phyloP scores from a whole-genome alignment of 2,113 vertebrate species.

The Phrynosoma blainvillii region DNA sequence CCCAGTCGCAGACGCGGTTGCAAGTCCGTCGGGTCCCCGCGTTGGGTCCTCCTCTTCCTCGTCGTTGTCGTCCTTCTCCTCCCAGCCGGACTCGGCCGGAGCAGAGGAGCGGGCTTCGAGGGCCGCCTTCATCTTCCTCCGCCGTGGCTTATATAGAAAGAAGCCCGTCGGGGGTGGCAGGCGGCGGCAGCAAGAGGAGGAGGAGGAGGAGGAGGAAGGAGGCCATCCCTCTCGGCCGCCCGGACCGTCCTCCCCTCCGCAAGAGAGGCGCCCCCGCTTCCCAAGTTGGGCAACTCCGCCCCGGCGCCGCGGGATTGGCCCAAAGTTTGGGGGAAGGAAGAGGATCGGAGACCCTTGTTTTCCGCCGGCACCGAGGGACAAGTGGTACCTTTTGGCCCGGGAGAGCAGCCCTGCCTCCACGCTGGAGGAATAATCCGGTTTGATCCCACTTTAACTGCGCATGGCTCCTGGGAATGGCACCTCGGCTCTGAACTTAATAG shows the following conservation, averaged over 20 bases:
- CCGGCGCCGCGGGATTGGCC: constrained; percentile 58
- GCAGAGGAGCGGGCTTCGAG: constrained; percentile 5
- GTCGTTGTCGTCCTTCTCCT: background rate
- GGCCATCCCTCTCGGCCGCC: background rate
- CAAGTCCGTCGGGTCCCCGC: too few relatives aligned
- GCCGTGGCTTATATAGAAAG: constrained; percentile 31
- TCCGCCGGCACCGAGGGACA: too few relatives aligned
- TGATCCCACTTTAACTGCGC: too few relatives aligned
- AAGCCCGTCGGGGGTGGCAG: background rate
- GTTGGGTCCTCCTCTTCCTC: too few relatives aligned
- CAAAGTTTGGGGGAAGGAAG: constrained; percentile 67
- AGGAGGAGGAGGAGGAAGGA: background rate
- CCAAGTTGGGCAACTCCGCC: constrained; percentile 16
- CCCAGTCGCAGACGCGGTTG: background rate
- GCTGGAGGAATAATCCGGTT: too few relatives aligned
- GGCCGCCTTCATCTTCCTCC: constrained; percentile 68
- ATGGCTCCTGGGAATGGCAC: too few relatives aligned
- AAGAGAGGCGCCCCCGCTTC: constrained; percentile 29
- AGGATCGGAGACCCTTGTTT: too few relatives aligned
- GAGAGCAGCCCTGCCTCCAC: too few relatives aligned
- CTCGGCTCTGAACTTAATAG: too few relatives aligned
- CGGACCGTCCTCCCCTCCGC: constrained; percentile 60
- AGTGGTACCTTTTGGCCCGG: too few relatives aligned
- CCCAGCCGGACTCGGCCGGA: constrained; percentile 27
- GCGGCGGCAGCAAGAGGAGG: background rate